Evolutionary conservation across 2,888 invertebrate genomes (phyloP).

Genomic region (Coelopa pilipes): DNA sequence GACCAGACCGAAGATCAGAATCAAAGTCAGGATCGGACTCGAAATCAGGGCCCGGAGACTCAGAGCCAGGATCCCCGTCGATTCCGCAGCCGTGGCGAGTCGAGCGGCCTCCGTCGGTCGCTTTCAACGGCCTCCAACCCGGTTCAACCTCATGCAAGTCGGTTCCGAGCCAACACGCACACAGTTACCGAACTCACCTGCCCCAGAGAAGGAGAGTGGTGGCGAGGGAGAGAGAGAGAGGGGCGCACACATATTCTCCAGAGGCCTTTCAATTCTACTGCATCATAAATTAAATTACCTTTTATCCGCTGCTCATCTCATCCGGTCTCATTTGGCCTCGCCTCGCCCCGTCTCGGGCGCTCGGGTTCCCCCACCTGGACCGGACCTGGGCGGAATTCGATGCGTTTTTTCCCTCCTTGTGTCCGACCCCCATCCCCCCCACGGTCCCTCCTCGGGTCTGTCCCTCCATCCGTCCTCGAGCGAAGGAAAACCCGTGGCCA

Average conservation of each 20-base stretch:
- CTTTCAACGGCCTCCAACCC: no score
- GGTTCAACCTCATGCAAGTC: no score
- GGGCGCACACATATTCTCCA: constrained; percentile 42
- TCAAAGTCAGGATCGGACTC: no score
- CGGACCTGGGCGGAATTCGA: background rate
- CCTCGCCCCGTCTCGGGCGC: no score
- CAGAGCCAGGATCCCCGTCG: no score
- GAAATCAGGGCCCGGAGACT: no score
- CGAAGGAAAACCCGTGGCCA: constrained; percentile 15
- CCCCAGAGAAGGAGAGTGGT: background rate
- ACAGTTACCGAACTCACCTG: background rate
- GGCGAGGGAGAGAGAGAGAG: no score
- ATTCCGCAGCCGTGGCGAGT: no score
- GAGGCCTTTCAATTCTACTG: constrained; percentile 52
- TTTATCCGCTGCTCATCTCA: constrained; percentile 31
- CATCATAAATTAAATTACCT: constrained; percentile 54
- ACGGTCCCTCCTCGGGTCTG: no score
- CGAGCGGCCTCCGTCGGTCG: no score
- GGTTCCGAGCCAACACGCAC: no score
- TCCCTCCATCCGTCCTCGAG: background rate
- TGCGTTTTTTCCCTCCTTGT: background rate
- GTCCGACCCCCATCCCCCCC: background rate
- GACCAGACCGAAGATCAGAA: no score
- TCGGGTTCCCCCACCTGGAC: background rate
- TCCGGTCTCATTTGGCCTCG: background rate